Conservation (phyloP, 2,888 invertebrate genomes). For the Lepidochrysops patricia region DNA sequence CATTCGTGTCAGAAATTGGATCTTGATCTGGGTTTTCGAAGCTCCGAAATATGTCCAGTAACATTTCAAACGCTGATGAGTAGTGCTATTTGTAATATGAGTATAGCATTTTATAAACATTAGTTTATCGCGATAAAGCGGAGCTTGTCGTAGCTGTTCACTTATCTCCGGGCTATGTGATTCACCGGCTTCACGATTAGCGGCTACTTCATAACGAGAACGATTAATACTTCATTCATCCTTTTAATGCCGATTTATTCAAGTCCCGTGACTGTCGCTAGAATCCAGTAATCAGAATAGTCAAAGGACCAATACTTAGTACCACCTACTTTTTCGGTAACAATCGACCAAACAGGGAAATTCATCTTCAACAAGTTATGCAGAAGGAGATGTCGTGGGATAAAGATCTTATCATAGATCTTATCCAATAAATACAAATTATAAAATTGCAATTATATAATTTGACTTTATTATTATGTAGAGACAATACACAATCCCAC, state of each 20-base stretch:
- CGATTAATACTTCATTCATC: conserved; percentile 16
- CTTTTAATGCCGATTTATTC: conserved; percentile 18
- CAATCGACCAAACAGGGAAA: neutral
- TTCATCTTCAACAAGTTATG: neutral
- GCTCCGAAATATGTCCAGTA: too few species aligned
- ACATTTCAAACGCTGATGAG: too few species aligned
- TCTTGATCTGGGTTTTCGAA: too few species aligned
- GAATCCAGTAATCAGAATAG: too few species aligned
- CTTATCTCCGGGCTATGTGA: conserved; percentile 38
- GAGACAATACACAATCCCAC: conserved; percentile 6
- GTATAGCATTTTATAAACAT: conserved; percentile 48
- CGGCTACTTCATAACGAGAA: conserved; percentile 15
- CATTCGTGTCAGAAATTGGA: neutral
- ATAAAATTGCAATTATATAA: neutral
- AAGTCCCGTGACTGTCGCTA: neutral
- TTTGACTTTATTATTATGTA: neutral
- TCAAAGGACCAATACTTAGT: too few species aligned
- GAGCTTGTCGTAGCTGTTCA: conserved; percentile 29
- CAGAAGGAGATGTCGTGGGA: neutral
- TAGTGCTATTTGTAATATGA: conserved; percentile 28
- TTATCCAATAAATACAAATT: neutral
- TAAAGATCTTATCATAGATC: neutral
- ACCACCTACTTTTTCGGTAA: neutral
- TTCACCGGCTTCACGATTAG: conserved; percentile 25
- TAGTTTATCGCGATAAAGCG: conserved; percentile 51